These are phyloP conservation scores for Echinometra lucunter DNA, from an alignment of 53 echinoderm and acorn worm species.

Conservation along the genomic window DNA sequence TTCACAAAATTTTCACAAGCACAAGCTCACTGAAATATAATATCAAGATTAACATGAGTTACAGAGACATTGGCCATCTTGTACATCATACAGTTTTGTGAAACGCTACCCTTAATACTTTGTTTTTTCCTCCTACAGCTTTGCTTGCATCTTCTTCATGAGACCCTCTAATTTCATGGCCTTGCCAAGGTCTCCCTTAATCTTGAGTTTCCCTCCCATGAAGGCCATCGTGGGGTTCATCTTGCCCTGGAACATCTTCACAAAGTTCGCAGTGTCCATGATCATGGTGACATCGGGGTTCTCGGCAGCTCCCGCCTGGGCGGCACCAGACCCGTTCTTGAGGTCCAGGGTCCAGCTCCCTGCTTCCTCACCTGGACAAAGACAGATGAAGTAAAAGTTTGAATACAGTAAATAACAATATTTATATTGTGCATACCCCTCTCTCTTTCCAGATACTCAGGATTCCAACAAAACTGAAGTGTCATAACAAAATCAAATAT, in stretches of 20 bases:
- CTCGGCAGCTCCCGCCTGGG: conserved; percentile 74
- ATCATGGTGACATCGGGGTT: conserved; percentile 86
- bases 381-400: no score
- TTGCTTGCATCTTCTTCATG: conserved; percentile 87
- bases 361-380: conserved; percentile 74
- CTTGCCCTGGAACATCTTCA: conserved; percentile 95
- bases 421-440: no score
- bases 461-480: no score
- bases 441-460: no score
- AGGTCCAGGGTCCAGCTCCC: conserved; percentile 91
- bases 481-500: no score
- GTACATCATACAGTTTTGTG: no score
- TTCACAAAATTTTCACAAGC: no score
- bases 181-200: conserved; percentile 96
- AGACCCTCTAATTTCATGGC: conserved; percentile 97
- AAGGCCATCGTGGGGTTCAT: conserved; percentile 93
- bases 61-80: no score
- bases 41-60: no score
- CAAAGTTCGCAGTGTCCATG: conserved; percentile 89
- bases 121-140: conserved; percentile 65
- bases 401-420: conserved; percentile 1
- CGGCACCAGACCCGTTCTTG: conserved; percentile 83
- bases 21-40: no score
- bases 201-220: conserved; percentile 97
- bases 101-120: conserved; percentile 43